phyloP scores from a whole-genome alignment of 2,888 invertebrate species.

The Liopterus haemorrhoidalis region DNA sequence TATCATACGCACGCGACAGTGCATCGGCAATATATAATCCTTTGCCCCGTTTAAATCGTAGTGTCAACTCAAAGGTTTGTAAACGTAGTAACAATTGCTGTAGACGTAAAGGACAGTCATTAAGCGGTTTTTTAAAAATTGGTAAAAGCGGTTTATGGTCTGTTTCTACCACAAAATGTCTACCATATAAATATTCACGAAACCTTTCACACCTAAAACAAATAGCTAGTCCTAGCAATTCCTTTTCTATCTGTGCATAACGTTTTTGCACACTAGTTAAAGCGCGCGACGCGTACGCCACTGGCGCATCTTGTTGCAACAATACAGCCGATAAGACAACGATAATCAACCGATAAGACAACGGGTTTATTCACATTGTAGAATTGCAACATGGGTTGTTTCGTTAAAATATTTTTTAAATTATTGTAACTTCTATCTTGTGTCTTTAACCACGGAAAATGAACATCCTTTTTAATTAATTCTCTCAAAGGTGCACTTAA shows the following conservation, averaged over 20 bases:
- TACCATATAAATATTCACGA: too few species aligned
- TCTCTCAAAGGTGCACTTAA: too few species aligned
- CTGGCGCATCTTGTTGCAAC: constrained; percentile 27
- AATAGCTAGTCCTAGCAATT: constrained; percentile 27
- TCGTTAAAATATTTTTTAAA: constrained; percentile 21
- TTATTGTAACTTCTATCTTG: constrained; percentile 18
- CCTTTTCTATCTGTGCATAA: constrained; percentile 33
- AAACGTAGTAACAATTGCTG: too few species aligned
- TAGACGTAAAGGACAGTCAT: constrained; percentile 18
- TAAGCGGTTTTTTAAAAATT: constrained; percentile 23
- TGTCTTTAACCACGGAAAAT: constrained; percentile 18
- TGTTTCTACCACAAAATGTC: constrained; percentile 26
- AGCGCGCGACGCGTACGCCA: constrained; percentile 28
- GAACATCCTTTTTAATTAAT: too few species aligned
- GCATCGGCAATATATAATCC: too few species aligned
- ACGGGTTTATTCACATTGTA: constrained; percentile 20
- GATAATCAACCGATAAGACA: constrained; percentile 26
- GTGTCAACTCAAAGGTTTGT: too few species aligned
- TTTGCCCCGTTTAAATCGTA: too few species aligned
- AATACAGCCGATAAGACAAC: constrained; percentile 29
- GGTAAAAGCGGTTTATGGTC: too few species aligned
- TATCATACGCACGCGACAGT: too few species aligned
- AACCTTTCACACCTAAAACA: too few species aligned
- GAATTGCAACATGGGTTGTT: constrained; percentile 19
- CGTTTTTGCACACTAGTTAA: too few species aligned